Base-by-base conservation (phyloP, 1,140 invertebrate species). In the Oncopodura yosiiana region DNA sequence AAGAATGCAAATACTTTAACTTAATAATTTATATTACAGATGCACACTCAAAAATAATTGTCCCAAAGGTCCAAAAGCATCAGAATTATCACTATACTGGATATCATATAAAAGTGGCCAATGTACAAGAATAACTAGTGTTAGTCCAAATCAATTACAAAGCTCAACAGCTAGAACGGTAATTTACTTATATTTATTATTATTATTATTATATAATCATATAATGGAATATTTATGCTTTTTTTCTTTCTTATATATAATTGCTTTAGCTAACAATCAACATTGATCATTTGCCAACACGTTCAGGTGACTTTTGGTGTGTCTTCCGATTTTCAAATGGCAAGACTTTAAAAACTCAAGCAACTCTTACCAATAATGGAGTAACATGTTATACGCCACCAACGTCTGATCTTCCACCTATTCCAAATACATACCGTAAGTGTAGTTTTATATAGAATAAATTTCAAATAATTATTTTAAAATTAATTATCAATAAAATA, bases 311-410 rank as follows among this genome's bases (percentile, higher is more conserved):
- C 66, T 90, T 94, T 66, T 76, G 87, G 43, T 97, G 94, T 73
- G 91, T 90, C 12, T 97, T 95, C 71, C 86, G 87, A 30, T 88
- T 87, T 39, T 77, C 89, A 66, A 60, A 24, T 61, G 88, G 91
- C 66, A 91, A 90, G 71, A 87, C 86, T 12, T 73, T 93, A 32
- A 84, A 87, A 42, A 94, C 89, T 11, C 89, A 93, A 69, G 90
- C 89, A 2, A 89, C 86, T 21, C 78, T 87, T 58, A 92, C 90
- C 67, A 78, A 82, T 14, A 85, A 86, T 64, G 88, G 88, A 1
- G 87, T 93, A 21, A 91, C 86, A 69, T 97, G 94, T 71, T 92
- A 90, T 26, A 96, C 92, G 37, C 94, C 93, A 2, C 78, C 86
- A 26, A 92, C 89, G 12, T 90, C 94, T 75, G 77, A 87, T 45